phyloP scores from a whole-genome alignment of 2,888 invertebrate species.

The Saturnia japonica region DNA sequence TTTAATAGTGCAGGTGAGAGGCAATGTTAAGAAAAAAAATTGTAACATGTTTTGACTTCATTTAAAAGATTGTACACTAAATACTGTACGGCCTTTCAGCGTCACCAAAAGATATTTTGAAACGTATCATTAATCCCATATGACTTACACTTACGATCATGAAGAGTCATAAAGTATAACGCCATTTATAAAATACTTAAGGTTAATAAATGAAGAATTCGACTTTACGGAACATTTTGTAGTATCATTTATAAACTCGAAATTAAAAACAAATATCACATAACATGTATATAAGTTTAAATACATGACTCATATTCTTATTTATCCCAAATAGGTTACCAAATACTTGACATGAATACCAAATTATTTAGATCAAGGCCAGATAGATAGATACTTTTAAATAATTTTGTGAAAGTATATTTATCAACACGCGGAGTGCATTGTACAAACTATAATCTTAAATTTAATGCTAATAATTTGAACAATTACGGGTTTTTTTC shows the following conservation, averaged over 20 bases:
- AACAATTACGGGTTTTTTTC: neutral
- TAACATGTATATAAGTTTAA: neutral
- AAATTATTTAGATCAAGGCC: conserved; percentile 2
- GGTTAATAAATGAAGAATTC: neutral
- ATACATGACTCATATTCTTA: neutral
- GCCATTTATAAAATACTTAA: neutral
- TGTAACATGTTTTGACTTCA: neutral
- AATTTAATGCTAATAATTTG: neutral
- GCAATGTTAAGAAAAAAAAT: neutral
- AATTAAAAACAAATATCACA: neutral
- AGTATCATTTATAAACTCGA: neutral
- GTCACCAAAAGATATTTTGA: neutral
- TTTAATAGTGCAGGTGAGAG: neutral
- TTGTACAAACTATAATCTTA: neutral
- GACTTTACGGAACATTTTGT: neutral
- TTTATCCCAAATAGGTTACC: conserved; percentile 7
- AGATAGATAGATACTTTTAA: neutral
- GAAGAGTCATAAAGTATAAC: neutral
- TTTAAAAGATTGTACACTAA: neutral
- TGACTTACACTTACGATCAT: neutral
- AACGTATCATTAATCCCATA: neutral
- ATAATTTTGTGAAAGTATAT: conserved; percentile 16
- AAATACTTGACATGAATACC: neutral
- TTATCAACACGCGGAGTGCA: neutral
- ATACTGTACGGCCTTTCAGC: neutral